A percentile compares a stretch with the other conserved stretches of the same genome.
Conservation (phyloP, 2,888 invertebrate genomes). For the Copidosoma aretas region DNA sequence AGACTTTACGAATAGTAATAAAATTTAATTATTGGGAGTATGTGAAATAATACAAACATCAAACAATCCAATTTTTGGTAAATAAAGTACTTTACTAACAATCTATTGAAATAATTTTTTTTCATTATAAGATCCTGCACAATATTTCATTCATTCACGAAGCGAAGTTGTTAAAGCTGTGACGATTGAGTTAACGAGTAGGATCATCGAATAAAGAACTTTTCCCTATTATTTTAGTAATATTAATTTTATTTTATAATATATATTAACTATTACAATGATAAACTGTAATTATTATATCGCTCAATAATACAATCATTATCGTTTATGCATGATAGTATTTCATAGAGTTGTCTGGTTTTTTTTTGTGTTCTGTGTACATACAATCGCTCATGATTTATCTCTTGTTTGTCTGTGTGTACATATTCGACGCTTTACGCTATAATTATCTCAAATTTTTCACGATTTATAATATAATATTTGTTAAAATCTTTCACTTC, state of each 20-base stretch:
- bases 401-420: constrained; percentile 11
- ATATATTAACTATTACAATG: constrained; percentile 52
- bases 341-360: constrained; percentile 29
- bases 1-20: too few relatives aligned
- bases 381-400: constrained; percentile 32
- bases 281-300: constrained; percentile 48
- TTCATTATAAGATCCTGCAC: constrained; percentile 24
- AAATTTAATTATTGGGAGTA: too few relatives aligned
- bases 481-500: constrained; percentile 25
- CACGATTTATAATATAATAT: constrained; percentile 29
- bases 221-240: constrained; percentile 48
- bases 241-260: constrained; percentile 49
- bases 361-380: constrained; percentile 39
- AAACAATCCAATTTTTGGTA: too few relatives aligned
- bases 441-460: constrained; percentile 31
- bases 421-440: constrained; percentile 30
- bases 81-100: constrained; percentile 41
- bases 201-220: constrained; percentile 47
- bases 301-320: constrained; percentile 48
- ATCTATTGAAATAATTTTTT: constrained; percentile 37
- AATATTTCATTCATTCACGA: constrained; percentile 27
- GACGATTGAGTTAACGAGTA: constrained; percentile 37
- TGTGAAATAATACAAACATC: too few relatives aligned
- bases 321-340: constrained; percentile 43
- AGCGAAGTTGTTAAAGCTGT: constrained; percentile 34